Evolutionary conservation across 2,797 vertebrate species (phyloP), one percentile per base, ranked within the genome.

Genomic region (Gephyroberyx darwinii): DNA sequence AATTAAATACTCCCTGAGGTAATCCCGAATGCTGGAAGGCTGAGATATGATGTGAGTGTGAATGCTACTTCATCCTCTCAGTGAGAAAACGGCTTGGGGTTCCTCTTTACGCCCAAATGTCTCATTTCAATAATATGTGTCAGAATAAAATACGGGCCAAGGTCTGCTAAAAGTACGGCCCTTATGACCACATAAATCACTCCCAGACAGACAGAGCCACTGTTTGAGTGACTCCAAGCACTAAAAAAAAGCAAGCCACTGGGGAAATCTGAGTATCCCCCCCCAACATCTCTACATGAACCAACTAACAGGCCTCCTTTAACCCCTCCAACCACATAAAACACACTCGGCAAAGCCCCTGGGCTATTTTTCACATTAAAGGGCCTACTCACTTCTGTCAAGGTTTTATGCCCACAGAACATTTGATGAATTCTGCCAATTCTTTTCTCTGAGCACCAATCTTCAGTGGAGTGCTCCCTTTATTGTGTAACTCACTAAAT

Each of bases 151-250:
- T 94, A 94, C 87, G 82, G 94, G 89, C 86, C 85, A 87, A 81
- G 76, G 91, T 91, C 90, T 75, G 80, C 74, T 74, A 91, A 85
- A 26, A 87, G 78, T 68, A 90, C 81, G 84, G 93, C 84, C 89
- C 83, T 90, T 87, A 92, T 91, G 92, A 92, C 86, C 91, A 83
- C 91, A 95, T 96, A 93, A 95, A 95, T 95, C 93, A 95, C 84
- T 88, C 83, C 54, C 0, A 75, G 64, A 90, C 92, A 91, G 93
- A 94, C 92, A 87, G 88, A 83, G 88, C 81, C 85, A 87, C 84
- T 84, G 88, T 91, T 88, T 91, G 87, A 93, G 92, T 86, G 88
- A 68, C 64, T 84, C 69, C 73, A 78, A 80, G 74, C 84, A 79
- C 85, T 84, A 72, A 62, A 61, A 69, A 56, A 17, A 53, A 87